These are phyloP conservation scores for Drosophila algonquin DNA, from an alignment of 2,888 invertebrate species.

Conservation along the genomic window DNA sequence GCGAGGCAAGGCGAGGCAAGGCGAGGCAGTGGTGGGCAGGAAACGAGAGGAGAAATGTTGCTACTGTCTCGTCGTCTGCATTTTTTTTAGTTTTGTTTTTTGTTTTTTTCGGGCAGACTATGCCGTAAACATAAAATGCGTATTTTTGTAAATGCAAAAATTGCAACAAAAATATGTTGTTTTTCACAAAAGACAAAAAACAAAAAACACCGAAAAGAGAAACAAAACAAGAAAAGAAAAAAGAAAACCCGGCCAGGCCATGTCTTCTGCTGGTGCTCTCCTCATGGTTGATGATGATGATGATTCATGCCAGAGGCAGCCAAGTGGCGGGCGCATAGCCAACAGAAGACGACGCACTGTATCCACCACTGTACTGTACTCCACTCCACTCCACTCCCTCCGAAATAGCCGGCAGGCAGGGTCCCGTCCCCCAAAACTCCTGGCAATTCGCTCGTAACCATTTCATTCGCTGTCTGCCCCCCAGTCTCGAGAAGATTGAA, in stretches of 20 bases:
- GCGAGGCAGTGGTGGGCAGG: slow-evolving; percentile 59
- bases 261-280: slow-evolving; percentile 7
- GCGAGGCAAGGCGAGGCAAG: no score
- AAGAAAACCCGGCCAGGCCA: background rate
- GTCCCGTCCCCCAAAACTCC: background rate
- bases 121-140: slow-evolving; percentile 78
- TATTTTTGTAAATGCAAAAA: slow-evolving; percentile 69
- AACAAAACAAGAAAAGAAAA: background rate
- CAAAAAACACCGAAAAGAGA: background rate
- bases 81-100: slow-evolving; percentile 34
- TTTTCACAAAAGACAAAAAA: background rate
- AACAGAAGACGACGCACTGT: slow-evolving; percentile 71
- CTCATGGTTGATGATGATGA: slow-evolving; percentile 37
- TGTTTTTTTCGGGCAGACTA: slow-evolving; percentile 56
- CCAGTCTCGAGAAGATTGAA: slow-evolving; percentile 75
- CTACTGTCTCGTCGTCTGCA: slow-evolving; percentile 19
- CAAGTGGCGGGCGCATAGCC: slow-evolving; percentile 75
- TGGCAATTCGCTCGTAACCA: slow-evolving; percentile 19
- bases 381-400: slow-evolving; percentile 3
- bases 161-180: background rate
- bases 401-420: background rate
- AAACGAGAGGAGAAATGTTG: slow-evolving; percentile 20
- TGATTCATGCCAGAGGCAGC: slow-evolving; percentile 75
- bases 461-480: slow-evolving; percentile 56
- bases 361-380: slow-evolving; percentile 18